These are phyloP conservation scores for Rattus rattus DNA, from an alignment of 2,113 vertebrate genomes.

Conservation along the genomic window DNA sequence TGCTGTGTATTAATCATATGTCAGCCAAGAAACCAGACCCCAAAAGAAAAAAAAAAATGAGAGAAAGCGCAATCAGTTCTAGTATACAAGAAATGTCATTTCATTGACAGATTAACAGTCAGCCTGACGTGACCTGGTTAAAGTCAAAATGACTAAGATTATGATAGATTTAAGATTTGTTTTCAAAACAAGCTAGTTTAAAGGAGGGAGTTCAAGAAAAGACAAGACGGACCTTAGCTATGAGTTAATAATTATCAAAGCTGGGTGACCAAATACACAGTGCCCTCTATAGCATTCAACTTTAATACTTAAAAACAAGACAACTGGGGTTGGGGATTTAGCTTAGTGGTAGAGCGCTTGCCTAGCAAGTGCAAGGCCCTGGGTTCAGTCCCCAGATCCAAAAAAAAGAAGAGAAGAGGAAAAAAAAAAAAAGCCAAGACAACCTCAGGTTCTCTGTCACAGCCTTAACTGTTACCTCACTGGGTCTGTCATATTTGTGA, in stretches of 20 bases:
- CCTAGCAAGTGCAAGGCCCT: too few relatives aligned
- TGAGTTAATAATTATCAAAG: slow-evolving; percentile 71
- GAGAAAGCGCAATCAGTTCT: neutral
- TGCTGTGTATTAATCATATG: neutral
- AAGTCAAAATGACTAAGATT: slow-evolving; percentile 17
- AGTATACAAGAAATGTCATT: slow-evolving; percentile 4
- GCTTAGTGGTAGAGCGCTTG: too few relatives aligned
- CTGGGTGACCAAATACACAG: slow-evolving; percentile 13
- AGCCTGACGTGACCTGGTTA: neutral
- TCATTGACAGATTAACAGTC: neutral
- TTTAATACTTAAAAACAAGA: neutral
- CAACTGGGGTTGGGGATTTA: too few relatives aligned
- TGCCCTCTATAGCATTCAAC: neutral
- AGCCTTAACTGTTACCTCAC: slow-evolving; percentile 21
- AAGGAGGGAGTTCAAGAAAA: neutral
- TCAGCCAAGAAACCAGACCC: slow-evolving; percentile 26
- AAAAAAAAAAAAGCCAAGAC: too few relatives aligned
- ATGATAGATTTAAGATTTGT: neutral
- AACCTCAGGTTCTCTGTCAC: neutral
- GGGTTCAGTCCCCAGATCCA: too few relatives aligned
- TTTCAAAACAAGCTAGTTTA: slow-evolving; percentile 61
- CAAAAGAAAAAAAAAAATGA: neutral
- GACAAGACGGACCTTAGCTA: slow-evolving; percentile 38
- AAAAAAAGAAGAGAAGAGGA: too few relatives aligned
- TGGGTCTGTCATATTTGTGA: neutral